Conservation (phyloP, 2,888 invertebrate species). For the Perizoma flavofasciatum region DNA sequence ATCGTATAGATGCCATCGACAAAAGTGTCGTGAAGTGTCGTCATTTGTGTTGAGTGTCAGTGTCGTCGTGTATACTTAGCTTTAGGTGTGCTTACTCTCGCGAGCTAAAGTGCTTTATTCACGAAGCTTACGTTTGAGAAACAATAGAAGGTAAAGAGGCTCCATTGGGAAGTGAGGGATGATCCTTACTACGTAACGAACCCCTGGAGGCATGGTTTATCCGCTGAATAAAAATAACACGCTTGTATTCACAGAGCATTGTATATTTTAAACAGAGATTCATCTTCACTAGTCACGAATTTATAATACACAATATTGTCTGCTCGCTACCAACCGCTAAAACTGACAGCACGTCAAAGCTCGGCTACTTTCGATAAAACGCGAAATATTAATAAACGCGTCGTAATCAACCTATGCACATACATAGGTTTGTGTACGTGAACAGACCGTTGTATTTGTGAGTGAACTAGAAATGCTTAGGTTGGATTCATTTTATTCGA, state of each 20-base stretch:
- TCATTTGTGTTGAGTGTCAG: too few relatives aligned
- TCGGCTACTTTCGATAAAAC: too few relatives aligned
- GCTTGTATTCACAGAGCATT: conserved; percentile 27
- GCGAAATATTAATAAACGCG: too few relatives aligned
- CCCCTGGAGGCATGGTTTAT: conserved; percentile 62
- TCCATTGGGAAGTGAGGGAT: conserved; percentile 50
- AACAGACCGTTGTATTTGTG: too few relatives aligned
- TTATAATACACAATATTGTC: conserved; percentile 2
- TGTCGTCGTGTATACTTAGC: too few relatives aligned
- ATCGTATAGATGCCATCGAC: too few relatives aligned
- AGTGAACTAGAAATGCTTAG: too few relatives aligned
- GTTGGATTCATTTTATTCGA: too few relatives aligned
- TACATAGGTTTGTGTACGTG: too few relatives aligned
- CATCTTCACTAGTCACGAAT: neutral
- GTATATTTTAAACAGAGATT: conserved; percentile 15
- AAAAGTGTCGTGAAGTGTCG: too few relatives aligned
- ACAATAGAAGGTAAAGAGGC: conserved; percentile 42
- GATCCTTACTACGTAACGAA: conserved; percentile 65
- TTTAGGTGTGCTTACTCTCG: conserved; percentile 11
- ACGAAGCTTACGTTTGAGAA: conserved; percentile 38
- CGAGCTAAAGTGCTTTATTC: conserved; percentile 34
- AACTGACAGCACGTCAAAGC: too few relatives aligned
- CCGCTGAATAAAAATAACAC: conserved; percentile 63
- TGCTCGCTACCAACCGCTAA: neutral
- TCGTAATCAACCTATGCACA: too few relatives aligned